A percentile compares a stretch with the other conserved stretches of the same genome.
These are phyloP conservation scores for Poeciliopsis prolifica DNA, from an alignment of 2,113 vertebrate genomes.

Conservation along the genomic window DNA sequence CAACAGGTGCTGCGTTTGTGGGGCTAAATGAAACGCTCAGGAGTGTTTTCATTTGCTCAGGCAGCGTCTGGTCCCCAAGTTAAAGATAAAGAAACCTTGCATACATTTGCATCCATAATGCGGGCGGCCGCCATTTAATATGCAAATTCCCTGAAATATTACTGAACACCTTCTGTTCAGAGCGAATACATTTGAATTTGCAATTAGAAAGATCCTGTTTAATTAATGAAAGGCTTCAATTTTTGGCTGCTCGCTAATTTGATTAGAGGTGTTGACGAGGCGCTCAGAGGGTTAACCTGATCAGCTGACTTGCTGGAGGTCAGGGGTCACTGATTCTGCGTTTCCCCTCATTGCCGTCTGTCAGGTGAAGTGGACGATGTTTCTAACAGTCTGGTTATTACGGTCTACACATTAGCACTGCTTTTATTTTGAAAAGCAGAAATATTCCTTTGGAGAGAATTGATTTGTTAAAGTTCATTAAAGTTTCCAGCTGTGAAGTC, in stretches of 20 bases:
- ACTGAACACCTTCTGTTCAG: constrained; percentile 96
- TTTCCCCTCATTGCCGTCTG: constrained; percentile 2
- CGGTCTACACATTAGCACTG: not conserved
- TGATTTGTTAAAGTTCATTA: not conserved
- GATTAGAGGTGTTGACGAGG: constrained; percentile 96
- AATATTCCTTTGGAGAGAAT: not conserved
- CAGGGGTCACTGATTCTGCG: constrained; percentile 9
- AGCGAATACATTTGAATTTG: constrained; percentile 96
- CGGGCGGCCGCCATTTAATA: constrained; percentile 92
- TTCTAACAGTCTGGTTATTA: constrained; percentile 58
- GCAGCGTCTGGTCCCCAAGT: constrained; percentile 86
- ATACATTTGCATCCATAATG: constrained; percentile 97
- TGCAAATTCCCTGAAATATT: constrained; percentile 96
- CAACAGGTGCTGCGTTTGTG: constrained; percentile 75
- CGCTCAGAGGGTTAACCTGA: constrained; percentile 78
- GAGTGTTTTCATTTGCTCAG: constrained; percentile 82
- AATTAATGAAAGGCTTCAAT: constrained; percentile 98
- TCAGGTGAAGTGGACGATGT: constrained; percentile 55
- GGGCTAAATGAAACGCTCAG: constrained; percentile 79
- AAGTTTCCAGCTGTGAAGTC: not conserved
- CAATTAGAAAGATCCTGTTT: constrained; percentile 98
- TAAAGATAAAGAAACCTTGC: constrained; percentile 95
- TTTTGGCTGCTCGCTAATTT: constrained; percentile 95
- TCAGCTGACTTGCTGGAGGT: not conserved
- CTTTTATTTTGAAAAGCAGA: not conserved